These are phyloP conservation scores for Drosophila ananassae DNA, from an alignment of 1,140 invertebrate genomes.

Conservation along the genomic window DNA sequence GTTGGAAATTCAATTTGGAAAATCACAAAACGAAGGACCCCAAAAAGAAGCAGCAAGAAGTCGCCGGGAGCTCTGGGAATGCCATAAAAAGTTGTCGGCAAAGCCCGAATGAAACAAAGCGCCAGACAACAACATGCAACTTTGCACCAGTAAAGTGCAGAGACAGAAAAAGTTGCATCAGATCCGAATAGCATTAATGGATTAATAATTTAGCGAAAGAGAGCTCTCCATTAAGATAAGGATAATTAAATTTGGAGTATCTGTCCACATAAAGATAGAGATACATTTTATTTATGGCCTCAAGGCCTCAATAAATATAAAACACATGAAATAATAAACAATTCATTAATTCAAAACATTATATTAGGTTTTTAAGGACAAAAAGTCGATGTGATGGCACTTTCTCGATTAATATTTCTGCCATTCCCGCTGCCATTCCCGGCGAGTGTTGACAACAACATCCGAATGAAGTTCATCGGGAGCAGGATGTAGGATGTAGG, in stretches of 20 bases:
- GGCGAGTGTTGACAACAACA: constrained; percentile 41
- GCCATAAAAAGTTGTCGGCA: constrained; percentile 32
- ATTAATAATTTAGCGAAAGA: too few species aligned
- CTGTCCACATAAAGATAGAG: too few species aligned
- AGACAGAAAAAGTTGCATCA: constrained; percentile 1
- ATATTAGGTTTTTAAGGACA: not conserved
- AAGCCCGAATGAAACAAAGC: constrained; percentile 26
- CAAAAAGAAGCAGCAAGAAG: constrained; percentile 19
- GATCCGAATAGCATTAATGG: too few species aligned
- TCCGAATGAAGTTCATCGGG: constrained; percentile 37
- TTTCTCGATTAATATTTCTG: constrained; percentile 4
- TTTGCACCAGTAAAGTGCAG: constrained; percentile 4
- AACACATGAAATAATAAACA: not conserved
- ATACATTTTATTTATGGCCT: too few species aligned
- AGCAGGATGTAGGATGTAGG: not conserved
- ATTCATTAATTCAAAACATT: not conserved
- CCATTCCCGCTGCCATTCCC: constrained; percentile 3
- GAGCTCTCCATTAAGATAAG: too few species aligned
- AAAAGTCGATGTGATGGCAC: not conserved
- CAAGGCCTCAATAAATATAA: too few species aligned
- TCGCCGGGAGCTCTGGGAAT: constrained; percentile 1
- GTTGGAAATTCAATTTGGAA: constrained; percentile 76
- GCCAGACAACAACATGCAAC: constrained; percentile 49
- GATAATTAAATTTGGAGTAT: too few species aligned
- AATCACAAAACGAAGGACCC: constrained; percentile 62